Percentiles rank a stretch among this genome's conserved stretches.
These are phyloP conservation scores for Leptopterna dolabrata DNA, from an alignment of 2,888 invertebrate species.

Conservation along the genomic window DNA sequence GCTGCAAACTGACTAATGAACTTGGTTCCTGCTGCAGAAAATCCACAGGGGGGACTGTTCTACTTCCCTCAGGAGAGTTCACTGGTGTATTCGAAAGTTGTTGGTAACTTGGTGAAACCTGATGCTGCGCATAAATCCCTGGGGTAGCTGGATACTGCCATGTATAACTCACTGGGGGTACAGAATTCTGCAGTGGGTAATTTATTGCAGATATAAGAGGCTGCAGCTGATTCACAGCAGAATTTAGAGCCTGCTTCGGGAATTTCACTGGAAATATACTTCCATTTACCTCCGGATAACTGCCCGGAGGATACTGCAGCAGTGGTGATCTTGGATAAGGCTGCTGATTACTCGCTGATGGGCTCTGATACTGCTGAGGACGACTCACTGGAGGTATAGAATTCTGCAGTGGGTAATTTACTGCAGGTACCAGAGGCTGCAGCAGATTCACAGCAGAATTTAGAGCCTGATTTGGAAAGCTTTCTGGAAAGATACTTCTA, in stretches of 20 bases:
- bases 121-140: not conserved
- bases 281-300: not conserved
- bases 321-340: too few species aligned
- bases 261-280: not conserved
- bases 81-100: not conserved
- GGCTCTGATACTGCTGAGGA: not conserved
- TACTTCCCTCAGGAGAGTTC: not conserved
- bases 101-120: not conserved
- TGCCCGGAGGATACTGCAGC: not conserved
- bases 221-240: not conserved
- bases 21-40: not conserved
- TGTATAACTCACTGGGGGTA: not conserved
- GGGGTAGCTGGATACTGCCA: not conserved
- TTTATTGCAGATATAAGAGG: not conserved
- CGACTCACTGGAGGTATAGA: not conserved
- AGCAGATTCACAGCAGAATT: not conserved
- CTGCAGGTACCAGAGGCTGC: not conserved
- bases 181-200: not conserved
- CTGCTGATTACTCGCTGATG: too few species aligned
- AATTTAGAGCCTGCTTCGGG: not conserved
- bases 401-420: not conserved
- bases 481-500: not conserved
- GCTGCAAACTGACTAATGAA: not conserved
- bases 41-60: not conserved
- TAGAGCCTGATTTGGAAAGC: not conserved